Conservation (phyloP, 1,140 invertebrate species). For the Drosophila miranda region DNA sequence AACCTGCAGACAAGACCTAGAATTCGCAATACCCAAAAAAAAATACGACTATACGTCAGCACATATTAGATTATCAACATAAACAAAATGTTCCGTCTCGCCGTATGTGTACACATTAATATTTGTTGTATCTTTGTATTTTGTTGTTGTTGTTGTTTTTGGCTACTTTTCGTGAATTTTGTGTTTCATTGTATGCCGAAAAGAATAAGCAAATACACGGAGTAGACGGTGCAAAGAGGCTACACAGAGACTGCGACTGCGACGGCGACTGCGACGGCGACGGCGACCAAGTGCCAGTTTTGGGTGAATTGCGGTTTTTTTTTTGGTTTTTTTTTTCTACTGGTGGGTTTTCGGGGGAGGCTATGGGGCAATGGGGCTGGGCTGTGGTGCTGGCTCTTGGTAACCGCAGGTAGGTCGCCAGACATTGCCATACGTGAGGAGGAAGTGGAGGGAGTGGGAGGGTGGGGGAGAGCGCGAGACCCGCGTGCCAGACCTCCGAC, state of each 20-base stretch:
- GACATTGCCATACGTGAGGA: constrained; percentile 49
- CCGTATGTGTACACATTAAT: constrained; percentile 45
- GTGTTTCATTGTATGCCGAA: constrained; percentile 65
- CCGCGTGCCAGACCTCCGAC: constrained; percentile 10
- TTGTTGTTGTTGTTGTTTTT: constrained; percentile 37
- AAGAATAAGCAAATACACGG: constrained; percentile 61
- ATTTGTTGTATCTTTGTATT: constrained; percentile 16
- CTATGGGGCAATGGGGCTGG: background rate
- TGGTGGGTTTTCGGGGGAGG: background rate
- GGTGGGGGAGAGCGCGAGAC: constrained; percentile 27
- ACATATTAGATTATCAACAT: constrained; percentile 79
- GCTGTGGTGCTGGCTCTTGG: constrained; percentile 42
- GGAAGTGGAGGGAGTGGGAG: too few relatives aligned
- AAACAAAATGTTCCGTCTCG: constrained; percentile 71
- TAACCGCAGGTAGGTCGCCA: constrained; percentile 73
- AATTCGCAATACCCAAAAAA: constrained; percentile 9
- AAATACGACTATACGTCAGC: constrained; percentile 41
- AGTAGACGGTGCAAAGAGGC: constrained; percentile 13
- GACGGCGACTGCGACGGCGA: constrained; percentile 4
- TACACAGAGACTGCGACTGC: background rate
- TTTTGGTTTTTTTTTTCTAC: constrained; percentile 22
- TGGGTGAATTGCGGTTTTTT: constrained; percentile 55
- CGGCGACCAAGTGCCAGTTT: constrained; percentile 69
- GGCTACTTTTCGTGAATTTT: constrained; percentile 35
- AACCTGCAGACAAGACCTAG: constrained; percentile 30